A percentile compares a stretch with the other conserved stretches of the same genome.
Conservation (phyloP, 2,797 vertebrate genomes). For the Argentina silus region DNA sequence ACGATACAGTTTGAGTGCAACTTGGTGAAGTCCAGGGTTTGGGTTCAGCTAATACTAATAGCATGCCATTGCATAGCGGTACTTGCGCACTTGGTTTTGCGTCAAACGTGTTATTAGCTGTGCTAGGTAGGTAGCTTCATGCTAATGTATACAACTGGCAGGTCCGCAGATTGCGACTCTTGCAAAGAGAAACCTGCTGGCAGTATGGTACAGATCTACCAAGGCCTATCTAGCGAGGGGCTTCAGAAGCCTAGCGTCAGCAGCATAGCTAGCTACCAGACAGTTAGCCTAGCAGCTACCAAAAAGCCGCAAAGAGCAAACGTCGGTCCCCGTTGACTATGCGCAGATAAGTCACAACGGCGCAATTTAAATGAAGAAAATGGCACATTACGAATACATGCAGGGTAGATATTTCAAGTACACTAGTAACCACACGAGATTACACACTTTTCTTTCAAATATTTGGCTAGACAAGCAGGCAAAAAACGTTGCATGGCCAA, state of each 20-base stretch:
- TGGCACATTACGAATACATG: neutral
- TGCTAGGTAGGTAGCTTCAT: too few species aligned
- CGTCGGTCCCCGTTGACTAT: constrained; percentile 11
- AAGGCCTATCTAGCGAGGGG: neutral
- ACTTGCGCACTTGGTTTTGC: too few species aligned
- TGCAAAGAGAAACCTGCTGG: too few species aligned
- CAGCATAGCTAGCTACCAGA: constrained; percentile 2
- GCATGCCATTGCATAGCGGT: too few species aligned
- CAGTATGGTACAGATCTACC: neutral
- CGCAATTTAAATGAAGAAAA: constrained; percentile 62
- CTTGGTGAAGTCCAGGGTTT: too few species aligned
- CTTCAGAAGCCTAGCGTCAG: neutral
- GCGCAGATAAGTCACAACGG: constrained; percentile 72
- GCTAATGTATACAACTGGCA: too few species aligned
- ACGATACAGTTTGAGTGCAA: too few species aligned
- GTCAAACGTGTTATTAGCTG: too few species aligned
- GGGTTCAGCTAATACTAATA: too few species aligned
- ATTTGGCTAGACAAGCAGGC: neutral
- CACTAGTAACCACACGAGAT: neutral
- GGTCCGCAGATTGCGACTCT: too few species aligned
- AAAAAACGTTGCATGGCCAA: constrained; percentile 26
- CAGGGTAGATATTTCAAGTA: neutral
- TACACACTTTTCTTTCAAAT: neutral
- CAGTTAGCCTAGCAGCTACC: neutral
- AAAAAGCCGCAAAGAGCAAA: constrained; percentile 23